phyloP scores from a whole-genome alignment of 2,888 invertebrate genomes.

The Nyleta sp. region DNA sequence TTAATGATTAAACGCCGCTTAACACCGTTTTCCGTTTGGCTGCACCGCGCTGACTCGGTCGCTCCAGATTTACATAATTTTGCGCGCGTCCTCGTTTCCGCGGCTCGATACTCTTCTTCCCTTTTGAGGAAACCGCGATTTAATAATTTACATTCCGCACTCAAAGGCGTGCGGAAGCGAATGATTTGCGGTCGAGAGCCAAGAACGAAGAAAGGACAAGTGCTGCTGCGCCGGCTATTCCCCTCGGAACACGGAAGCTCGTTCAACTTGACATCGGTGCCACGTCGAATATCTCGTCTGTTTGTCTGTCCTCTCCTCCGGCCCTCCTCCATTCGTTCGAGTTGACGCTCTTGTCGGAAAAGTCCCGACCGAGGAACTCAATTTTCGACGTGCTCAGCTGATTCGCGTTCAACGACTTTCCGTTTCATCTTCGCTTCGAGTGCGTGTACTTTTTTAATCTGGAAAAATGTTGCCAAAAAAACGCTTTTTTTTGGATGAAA shows the following conservation, averaged over 20 bases:
- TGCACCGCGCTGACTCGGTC: conserved; percentile 31
- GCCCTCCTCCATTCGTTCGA: not conserved
- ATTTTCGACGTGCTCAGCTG: conserved; percentile 52
- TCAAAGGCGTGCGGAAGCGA: conserved; percentile 41
- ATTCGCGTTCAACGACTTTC: conserved; percentile 50
- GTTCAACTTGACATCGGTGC: conserved; percentile 49
- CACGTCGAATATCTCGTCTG: conserved; percentile 42
- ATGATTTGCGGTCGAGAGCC: conserved; percentile 46
- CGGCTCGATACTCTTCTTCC: conserved; percentile 22
- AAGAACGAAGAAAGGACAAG: conserved; percentile 36
- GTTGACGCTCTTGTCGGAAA: conserved; percentile 25
- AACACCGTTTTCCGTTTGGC: conserved; percentile 32
- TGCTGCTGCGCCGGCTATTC: conserved; percentile 9
- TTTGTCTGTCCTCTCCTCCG: conserved; percentile 25
- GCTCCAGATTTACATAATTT: conserved; percentile 47
- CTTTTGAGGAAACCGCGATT: conserved; percentile 40
- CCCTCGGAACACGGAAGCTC: conserved; percentile 25
- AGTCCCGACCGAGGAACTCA: conserved; percentile 34
- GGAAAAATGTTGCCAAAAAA: too few relatives aligned
- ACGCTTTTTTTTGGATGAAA: too few relatives aligned
- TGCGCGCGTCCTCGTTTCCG: conserved; percentile 26
- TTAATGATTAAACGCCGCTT: conserved; percentile 25
- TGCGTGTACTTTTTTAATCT: conserved; percentile 9
- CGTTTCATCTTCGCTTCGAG: conserved; percentile 25
- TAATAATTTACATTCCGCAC: conserved; percentile 49